A percentile compares a stretch with the other conserved stretches of the same genome.
phyloP scores from a whole-genome alignment of 2,113 vertebrate species.

The Pygoscelis adeliae region DNA sequence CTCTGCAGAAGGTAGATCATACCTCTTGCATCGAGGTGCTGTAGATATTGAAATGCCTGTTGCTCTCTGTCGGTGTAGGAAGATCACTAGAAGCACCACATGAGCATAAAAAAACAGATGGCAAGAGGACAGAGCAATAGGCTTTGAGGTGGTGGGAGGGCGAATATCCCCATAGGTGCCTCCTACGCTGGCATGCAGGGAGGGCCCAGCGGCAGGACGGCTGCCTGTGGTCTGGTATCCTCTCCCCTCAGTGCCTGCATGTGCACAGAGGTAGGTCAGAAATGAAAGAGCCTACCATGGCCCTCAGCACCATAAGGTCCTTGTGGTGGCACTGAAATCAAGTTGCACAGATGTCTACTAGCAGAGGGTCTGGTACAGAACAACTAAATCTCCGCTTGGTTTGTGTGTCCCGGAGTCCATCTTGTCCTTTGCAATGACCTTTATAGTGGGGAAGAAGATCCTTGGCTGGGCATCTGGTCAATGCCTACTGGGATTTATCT shows the following conservation, averaged over 20 bases:
- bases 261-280: background rate
- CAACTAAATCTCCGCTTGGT: background rate
- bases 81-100: background rate
- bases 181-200: fast-evolving
- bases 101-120: background rate
- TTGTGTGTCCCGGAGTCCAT: background rate
- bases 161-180: background rate
- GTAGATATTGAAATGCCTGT: background rate
- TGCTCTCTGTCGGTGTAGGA: background rate
- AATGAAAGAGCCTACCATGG: background rate
- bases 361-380: background rate
- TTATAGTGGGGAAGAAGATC: background rate
- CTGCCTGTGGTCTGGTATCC: background rate
- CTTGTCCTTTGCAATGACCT: background rate
- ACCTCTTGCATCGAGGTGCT: background rate
- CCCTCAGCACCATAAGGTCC: background rate
- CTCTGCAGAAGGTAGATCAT: background rate
- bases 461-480: background rate
- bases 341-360: background rate
- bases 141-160: background rate
- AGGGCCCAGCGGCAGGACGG: no score
- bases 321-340: background rate
- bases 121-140: background rate
- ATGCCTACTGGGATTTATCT: background rate
- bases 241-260: background rate